These are phyloP conservation scores for Rhombomys opimus DNA, from an alignment of 2,113 vertebrate genomes.

Conservation along the genomic window DNA sequence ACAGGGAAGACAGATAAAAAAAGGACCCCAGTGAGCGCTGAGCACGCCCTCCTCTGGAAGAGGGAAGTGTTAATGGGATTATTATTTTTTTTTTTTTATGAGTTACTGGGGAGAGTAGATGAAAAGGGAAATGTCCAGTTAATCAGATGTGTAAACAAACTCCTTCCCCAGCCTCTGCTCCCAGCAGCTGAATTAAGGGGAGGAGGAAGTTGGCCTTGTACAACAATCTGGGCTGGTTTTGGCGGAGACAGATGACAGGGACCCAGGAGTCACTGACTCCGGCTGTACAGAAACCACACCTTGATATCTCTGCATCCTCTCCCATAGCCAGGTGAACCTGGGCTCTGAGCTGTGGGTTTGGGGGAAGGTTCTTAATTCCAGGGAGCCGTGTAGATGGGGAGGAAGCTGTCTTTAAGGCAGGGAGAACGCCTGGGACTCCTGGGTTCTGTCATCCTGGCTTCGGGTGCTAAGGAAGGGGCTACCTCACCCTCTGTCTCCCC, in stretches of 20 bases:
- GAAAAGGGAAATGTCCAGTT: neutral
- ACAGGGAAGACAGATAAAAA: neutral
- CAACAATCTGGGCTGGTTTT: neutral
- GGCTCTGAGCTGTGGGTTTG: neutral
- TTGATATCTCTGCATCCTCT: neutral
- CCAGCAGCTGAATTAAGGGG: neutral
- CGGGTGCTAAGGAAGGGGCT: neutral
- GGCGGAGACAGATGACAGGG: neutral
- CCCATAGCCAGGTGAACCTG: neutral
- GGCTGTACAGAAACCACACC: constrained; percentile 4
- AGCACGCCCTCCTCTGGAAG: neutral
- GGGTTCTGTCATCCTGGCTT: neutral
- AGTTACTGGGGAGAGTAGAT: neutral
- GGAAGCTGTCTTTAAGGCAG: neutral
- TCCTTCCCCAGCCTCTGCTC: neutral
- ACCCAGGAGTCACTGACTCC: neutral
- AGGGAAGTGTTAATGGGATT: neutral
- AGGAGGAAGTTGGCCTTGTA: neutral
- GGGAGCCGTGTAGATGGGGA: neutral
- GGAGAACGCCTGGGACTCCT: neutral
- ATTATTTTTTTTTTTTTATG: neutral
- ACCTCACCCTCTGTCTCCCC: neutral
- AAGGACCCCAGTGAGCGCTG: neutral
- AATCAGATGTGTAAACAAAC: neutral
- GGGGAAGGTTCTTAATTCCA: neutral